Evolutionary conservation across 1,140 invertebrate species (phyloP).

Genomic region (Asobara japonica): DNA sequence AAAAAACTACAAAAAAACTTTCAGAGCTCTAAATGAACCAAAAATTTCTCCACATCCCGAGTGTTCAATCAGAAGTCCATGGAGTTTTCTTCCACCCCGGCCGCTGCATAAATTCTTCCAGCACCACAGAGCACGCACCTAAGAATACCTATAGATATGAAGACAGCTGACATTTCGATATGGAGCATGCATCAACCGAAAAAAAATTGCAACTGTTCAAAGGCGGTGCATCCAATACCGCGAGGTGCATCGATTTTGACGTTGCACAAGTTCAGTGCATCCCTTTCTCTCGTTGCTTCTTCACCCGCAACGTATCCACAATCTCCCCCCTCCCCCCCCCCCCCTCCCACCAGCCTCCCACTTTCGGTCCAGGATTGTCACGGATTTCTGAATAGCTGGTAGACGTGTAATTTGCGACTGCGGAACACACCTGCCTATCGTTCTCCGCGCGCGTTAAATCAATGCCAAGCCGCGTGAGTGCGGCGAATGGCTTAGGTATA

Average conservation of each 20-base stretch:
- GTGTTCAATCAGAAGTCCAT: no score
- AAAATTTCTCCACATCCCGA: no score
- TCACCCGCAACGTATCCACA: background rate
- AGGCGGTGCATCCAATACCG: no score
- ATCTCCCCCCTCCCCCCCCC: constrained; percentile 6
- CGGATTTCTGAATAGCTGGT: constrained; percentile 43
- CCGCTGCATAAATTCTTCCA: no score
- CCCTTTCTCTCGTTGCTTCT: background rate
- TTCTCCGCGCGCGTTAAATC: constrained; percentile 35
- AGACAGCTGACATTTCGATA: constrained; percentile 33
- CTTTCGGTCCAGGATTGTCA: constrained; percentile 44
- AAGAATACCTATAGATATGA: no score
- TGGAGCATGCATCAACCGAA: constrained; percentile 17
- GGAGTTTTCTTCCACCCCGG: no score
- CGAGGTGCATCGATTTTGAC: constrained; percentile 44
- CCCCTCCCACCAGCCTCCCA: constrained; percentile 14
- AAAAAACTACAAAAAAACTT: no score
- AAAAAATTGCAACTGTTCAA: no score
- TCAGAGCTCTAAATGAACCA: no score
- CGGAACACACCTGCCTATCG: constrained; percentile 47
- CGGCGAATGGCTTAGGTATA: constrained; percentile 41
- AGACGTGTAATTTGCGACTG: constrained; percentile 47
- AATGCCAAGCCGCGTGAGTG: constrained; percentile 36
- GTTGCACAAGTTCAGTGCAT: background rate
- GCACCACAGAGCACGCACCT: no score